Conservation (phyloP, 2,113 vertebrate species). For the Cardinalis cardinalis region DNA sequence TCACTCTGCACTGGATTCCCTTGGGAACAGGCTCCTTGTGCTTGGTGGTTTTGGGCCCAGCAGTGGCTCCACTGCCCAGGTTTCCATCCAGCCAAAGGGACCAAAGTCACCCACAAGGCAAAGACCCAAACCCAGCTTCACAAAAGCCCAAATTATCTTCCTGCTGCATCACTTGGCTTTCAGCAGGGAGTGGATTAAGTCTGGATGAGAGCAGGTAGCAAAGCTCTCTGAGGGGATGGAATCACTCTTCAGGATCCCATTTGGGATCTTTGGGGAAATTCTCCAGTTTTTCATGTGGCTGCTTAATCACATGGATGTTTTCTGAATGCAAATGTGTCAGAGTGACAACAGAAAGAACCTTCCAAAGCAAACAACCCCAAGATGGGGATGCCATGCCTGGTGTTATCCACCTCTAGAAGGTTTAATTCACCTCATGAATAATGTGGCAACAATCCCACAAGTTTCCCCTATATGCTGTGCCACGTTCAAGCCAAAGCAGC, state of each 20-base stretch:
- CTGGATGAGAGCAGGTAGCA: background rate
- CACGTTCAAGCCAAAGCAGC: background rate
- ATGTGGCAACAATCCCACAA: background rate
- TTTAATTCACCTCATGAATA: background rate
- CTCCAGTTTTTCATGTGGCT: background rate
- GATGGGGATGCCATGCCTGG: background rate
- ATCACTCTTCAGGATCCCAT: background rate
- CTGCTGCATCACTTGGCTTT: background rate
- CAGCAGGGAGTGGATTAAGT: background rate
- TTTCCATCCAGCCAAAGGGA: background rate
- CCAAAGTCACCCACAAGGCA: background rate
- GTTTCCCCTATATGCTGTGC: background rate
- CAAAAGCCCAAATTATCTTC: background rate
- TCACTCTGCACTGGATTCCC: accelerated
- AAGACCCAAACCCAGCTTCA: background rate
- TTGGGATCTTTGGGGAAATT: background rate
- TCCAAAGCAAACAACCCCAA: background rate
- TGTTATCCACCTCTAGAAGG: background rate
- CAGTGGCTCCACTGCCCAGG: background rate
- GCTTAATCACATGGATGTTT: background rate
- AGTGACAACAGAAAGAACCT: background rate
- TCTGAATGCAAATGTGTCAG: background rate
- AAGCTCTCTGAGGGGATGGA: background rate
- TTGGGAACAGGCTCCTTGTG: background rate
- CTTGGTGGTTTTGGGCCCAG: background rate